A percentile compares a stretch with the other conserved stretches of the same genome.
phyloP scores from a whole-genome alignment of 2,113 vertebrate genomes.

The Oreochromis aureus region DNA sequence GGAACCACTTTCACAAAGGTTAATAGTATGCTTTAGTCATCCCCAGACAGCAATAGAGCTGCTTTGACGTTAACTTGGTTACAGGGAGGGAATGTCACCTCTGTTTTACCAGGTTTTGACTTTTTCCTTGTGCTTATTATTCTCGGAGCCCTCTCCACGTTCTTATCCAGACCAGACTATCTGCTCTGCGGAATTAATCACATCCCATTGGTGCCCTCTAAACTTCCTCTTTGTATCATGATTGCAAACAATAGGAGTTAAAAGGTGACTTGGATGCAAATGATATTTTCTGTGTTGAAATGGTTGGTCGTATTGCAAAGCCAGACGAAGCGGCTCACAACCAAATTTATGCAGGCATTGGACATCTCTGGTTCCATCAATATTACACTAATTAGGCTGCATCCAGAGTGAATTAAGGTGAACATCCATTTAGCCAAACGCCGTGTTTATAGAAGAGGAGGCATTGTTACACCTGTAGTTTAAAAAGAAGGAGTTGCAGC shows the following conservation, averaged over 20 bases:
- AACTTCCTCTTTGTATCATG: neutral
- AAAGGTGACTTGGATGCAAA: neutral
- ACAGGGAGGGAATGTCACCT: conserved; percentile 39
- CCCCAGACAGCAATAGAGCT: neutral
- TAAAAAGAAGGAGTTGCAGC: neutral
- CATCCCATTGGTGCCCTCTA: neutral
- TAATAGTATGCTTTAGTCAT: conserved; percentile 52
- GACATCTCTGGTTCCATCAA: neutral
- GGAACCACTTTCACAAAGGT: conserved; percentile 47
- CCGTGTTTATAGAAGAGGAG: neutral
- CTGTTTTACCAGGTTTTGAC: conserved; percentile 30
- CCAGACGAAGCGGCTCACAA: neutral
- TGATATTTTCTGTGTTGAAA: neutral
- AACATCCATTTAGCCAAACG: neutral
- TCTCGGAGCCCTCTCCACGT: neutral
- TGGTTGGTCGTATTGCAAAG: neutral
- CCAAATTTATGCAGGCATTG: neutral
- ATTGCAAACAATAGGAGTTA: neutral
- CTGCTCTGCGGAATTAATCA: conserved; percentile 14
- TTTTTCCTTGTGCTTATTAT: conserved; percentile 21
- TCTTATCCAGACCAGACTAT: conserved; percentile 3
- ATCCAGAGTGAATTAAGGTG: conserved; percentile 4
- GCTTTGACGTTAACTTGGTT: conserved; percentile 30
- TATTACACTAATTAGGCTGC: neutral
- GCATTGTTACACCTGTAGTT: neutral